Evolutionary conservation across 2,113 vertebrate genomes (phyloP), one percentile per base, ranked within the genome.

Genomic region (Amblyornis subalaris): DNA sequence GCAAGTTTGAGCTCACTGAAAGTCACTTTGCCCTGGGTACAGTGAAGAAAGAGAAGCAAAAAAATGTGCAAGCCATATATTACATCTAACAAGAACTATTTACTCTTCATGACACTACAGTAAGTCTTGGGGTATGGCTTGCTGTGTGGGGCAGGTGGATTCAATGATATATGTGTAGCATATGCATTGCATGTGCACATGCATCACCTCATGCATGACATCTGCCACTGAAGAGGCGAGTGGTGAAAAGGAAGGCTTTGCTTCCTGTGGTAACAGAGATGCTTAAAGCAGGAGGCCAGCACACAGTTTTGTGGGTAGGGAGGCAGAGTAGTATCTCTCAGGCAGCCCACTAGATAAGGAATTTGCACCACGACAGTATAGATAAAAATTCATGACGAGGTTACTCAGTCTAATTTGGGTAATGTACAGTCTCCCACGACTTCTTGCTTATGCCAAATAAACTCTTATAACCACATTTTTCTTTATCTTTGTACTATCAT

Each of bases 101-200:
- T 67, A 25, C 17, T 72, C 55, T 36, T 89, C 21, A 12, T 62
- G 36, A 16, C 9, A 19, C 19, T 26, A 12, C 0, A 3, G 0
- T 42, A 53, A 73, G 15, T 19, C 58, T 54, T 44, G 10, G 12
- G 23, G 62, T n/a, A 58, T 70, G 23, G 7, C 67, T 75, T 96
- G 57, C 58, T 79, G 14, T 38, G 31, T 38, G 21, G 9, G 20
- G 10, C 7, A 3, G 0, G 2, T 31, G 11, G 33, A 23, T 64
- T 18, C 61, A 60, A 14, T 21, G 70, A 29, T 21, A 7, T 6
- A 24, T 1, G 14, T 7, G 36, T 10, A 47, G 6, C 31, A 8
- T 23, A 8, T 44, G 33, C 38, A 15, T 15, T 65, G 45, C 21
- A 0, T 44, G 28, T 47, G 14, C 33, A 8, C 0, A 0, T 50